These are phyloP conservation scores for Drymonia ruficornis DNA, from an alignment of 2,888 invertebrate species.

Conservation along the genomic window DNA sequence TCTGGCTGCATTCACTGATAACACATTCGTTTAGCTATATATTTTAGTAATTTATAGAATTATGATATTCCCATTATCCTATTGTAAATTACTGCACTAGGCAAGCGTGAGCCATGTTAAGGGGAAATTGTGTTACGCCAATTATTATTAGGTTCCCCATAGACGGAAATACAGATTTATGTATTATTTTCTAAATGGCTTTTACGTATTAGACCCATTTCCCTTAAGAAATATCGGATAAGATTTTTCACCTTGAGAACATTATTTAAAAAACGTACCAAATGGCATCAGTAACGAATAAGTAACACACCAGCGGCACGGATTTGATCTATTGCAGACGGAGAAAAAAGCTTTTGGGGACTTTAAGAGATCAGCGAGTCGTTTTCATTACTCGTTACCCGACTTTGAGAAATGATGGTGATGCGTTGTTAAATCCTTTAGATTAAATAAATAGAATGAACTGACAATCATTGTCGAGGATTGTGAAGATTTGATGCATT, in stretches of 20 bases:
- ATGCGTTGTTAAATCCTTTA: neutral
- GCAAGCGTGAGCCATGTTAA: too few species aligned
- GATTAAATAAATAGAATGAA: neutral
- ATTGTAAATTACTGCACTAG: too few species aligned
- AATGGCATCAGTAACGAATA: slow-evolving; percentile 8
- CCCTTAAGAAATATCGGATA: neutral
- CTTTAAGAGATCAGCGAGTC: slow-evolving; percentile 24
- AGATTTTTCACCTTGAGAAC: neutral
- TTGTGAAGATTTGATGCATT: too few species aligned
- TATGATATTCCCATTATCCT: too few species aligned
- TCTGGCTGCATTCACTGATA: too few species aligned
- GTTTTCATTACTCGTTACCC: slow-evolving; percentile 18
- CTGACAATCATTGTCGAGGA: too few species aligned
- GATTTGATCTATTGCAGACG: slow-evolving; percentile 32
- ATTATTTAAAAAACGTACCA: neutral
- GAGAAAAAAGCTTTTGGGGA: slow-evolving; percentile 28
- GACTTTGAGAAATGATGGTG: slow-evolving; percentile 8
- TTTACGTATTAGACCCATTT: neutral
- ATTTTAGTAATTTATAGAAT: too few species aligned
- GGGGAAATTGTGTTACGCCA: too few species aligned
- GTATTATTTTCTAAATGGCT: too few species aligned
- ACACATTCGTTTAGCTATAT: too few species aligned
- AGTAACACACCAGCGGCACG: slow-evolving; percentile 9
- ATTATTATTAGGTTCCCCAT: too few species aligned
- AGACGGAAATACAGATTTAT: too few species aligned